Percentiles rank a stretch among this genome's conserved stretches.
These are phyloP conservation scores for Aspidapion aeneum DNA, from an alignment of 2,888 invertebrate genomes.

Conservation along the genomic window DNA sequence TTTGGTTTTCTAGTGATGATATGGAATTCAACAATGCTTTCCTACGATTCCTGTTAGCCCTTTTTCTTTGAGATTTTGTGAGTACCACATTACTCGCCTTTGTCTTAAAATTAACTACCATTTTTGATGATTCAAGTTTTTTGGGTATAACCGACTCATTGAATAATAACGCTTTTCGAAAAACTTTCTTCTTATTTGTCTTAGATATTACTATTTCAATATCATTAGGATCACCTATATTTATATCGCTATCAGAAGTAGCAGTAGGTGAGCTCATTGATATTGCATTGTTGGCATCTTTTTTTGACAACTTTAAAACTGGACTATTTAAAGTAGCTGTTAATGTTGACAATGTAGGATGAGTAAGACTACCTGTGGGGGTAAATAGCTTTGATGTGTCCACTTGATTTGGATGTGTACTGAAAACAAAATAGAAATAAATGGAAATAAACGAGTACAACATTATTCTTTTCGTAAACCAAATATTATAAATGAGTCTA, in stretches of 20 bases:
- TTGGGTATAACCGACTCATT: too few relatives aligned
- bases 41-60: too few relatives aligned
- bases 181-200: background rate
- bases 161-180: background rate
- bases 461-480: too few relatives aligned
- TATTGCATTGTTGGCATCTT: background rate
- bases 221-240: conserved; percentile 33
- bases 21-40: too few relatives aligned
- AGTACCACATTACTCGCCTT: too few relatives aligned
- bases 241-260: conserved; percentile 6
- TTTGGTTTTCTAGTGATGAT: too few relatives aligned
- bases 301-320: too few relatives aligned
- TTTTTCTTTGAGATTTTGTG: too few relatives aligned
- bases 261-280: background rate
- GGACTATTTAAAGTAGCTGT: background rate
- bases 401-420: background rate
- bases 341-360: background rate
- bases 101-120: too few relatives aligned
- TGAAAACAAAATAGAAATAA: background rate
- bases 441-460: too few relatives aligned
- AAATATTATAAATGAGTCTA: too few relatives aligned
- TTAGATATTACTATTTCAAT: conserved; percentile 28
- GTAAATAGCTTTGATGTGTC: background rate
- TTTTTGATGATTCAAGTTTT: too few relatives aligned
- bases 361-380: background rate